These are phyloP conservation scores for Euthynnus affinis DNA, from an alignment of 2,797 vertebrate species.

Conservation along the genomic window DNA sequence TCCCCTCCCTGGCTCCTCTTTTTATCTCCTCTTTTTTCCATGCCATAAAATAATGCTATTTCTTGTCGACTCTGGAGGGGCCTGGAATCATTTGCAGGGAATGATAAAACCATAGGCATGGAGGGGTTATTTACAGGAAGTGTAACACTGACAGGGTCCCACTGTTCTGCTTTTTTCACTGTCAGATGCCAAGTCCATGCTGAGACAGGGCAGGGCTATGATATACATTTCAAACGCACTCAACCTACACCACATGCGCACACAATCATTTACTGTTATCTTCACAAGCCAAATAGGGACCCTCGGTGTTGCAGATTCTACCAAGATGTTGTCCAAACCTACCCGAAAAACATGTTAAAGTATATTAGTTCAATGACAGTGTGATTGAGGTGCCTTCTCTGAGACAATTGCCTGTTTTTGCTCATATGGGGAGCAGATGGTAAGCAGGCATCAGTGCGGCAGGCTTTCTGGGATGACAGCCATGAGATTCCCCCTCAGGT, in stretches of 20 bases:
- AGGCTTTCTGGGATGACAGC: conserved; percentile 89
- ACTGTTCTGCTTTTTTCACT: conserved; percentile 73
- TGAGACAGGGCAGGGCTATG: conserved; percentile 60
- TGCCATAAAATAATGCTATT: conserved; percentile 92
- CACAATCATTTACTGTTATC: conserved; percentile 54
- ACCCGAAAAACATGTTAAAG: conserved; percentile 57
- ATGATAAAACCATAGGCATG: conserved; percentile 85
- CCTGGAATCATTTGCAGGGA: conserved; percentile 89
- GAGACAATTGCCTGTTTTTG: conserved; percentile 85
- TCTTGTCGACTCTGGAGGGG: conserved; percentile 92
- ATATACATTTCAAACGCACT: conserved; percentile 66
- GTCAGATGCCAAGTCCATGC: conserved; percentile 73
- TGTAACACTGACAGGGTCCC: conserved; percentile 75
- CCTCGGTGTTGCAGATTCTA: conserved; percentile 41
- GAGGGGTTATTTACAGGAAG: conserved; percentile 86
- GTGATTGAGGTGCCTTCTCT: conserved; percentile 78
- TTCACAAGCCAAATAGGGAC: conserved; percentile 50
- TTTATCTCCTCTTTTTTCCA: conserved; percentile 77
- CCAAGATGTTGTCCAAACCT: conserved; percentile 58
- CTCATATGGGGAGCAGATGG: conserved; percentile 90
- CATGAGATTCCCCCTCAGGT: conserved; percentile 89
- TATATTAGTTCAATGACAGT: conserved; percentile 71
- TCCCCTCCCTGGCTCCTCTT: conserved; percentile 69
- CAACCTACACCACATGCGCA: conserved; percentile 38
- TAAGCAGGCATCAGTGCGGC: conserved; percentile 86